phyloP scores from a whole-genome alignment of 2,797 vertebrate genomes.

The Capromys pilorides region DNA sequence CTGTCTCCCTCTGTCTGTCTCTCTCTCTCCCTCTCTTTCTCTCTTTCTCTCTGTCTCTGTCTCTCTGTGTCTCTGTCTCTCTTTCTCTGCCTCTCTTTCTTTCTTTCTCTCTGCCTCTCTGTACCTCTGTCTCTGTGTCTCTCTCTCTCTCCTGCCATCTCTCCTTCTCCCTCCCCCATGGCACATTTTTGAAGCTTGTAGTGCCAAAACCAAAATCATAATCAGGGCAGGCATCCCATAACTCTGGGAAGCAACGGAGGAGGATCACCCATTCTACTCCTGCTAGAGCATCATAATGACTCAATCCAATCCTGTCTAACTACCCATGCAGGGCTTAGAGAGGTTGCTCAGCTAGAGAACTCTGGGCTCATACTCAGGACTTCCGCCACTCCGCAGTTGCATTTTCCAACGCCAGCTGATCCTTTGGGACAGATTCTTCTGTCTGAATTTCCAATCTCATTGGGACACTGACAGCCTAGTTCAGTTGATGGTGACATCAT shows the following conservation, averaged over 20 bases:
- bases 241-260: not conserved
- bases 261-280: not conserved
- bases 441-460: not conserved
- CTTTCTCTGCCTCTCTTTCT: too few species aligned
- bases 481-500: not conserved
- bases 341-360: not conserved
- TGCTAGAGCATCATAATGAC: not conserved
- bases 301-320: not conserved
- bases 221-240: not conserved
- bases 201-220: not conserved
- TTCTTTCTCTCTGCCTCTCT: too few species aligned
- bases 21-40: too few species aligned
- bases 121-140: too few species aligned
- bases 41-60: too few species aligned
- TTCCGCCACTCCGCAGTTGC: not conserved
- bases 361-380: not conserved
- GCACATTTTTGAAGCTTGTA: rapidly evolving
- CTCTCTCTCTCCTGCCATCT: too few species aligned
- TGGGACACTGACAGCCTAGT: too few species aligned
- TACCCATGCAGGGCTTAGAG: too few species aligned
- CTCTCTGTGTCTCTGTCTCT: too few species aligned
- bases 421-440: not conserved
- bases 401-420: not conserved
- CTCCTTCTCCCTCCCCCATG: too few species aligned
- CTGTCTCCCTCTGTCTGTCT: too few species aligned